Conservation (phyloP, 2,888 invertebrate genomes). For the Boloria selene region DNA sequence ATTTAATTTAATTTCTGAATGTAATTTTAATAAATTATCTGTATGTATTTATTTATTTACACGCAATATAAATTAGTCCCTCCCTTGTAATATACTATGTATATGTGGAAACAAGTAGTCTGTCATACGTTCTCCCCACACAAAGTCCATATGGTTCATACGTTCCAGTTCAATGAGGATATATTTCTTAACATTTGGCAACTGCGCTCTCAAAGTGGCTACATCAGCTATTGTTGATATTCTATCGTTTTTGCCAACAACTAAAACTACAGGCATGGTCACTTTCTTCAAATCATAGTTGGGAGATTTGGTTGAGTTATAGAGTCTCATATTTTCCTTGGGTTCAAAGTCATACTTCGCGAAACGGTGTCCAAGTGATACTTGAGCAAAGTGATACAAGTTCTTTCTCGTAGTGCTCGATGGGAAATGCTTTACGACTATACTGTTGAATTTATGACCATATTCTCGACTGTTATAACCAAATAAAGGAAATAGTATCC, state of each 20-base stretch:
- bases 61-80: neutral
- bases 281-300: slow-evolving; percentile 52
- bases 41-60: neutral
- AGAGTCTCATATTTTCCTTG: slow-evolving; percentile 45
- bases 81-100: slow-evolving; percentile 28
- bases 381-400: slow-evolving; percentile 51
- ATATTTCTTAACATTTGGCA: slow-evolving; percentile 49
- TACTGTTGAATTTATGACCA: slow-evolving; percentile 46
- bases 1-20: too few relatives aligned
- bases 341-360: slow-evolving; percentile 50
- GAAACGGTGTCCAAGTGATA: slow-evolving; percentile 47
- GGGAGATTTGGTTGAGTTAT: slow-evolving; percentile 48
- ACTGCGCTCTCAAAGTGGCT: slow-evolving; percentile 35
- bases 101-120: slow-evolving; percentile 47
- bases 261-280: slow-evolving; percentile 47
- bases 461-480: slow-evolving; percentile 46
- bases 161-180: slow-evolving; percentile 23
- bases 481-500: slow-evolving; percentile 28
- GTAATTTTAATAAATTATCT: too few relatives aligned
- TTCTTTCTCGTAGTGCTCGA: slow-evolving; percentile 49
- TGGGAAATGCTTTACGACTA: slow-evolving; percentile 50
- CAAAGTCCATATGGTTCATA: slow-evolving; percentile 54
- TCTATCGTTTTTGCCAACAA: slow-evolving; percentile 51
- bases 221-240: slow-evolving; percentile 51
- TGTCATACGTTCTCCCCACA: slow-evolving; percentile 48